phyloP scores from a whole-genome alignment of 2,113 vertebrate genomes.

The Paraplagusia blochii region DNA sequence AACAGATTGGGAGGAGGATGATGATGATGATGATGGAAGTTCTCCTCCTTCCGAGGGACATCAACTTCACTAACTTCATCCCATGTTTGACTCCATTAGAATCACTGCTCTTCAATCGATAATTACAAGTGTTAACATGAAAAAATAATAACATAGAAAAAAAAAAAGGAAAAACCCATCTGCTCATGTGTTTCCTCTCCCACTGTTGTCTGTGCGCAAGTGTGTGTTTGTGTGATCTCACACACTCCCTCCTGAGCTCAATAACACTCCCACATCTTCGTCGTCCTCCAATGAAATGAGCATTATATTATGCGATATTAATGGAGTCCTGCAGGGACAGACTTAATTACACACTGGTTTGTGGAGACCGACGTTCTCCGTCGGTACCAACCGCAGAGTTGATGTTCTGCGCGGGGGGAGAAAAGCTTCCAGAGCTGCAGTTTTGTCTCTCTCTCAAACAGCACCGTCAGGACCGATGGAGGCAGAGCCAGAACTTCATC shows the following conservation, averaged over 20 bases:
- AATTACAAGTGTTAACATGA: conserved; percentile 29
- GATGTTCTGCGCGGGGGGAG: conserved; percentile 50
- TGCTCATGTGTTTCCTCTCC: conserved; percentile 35
- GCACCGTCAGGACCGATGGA: conserved; percentile 55
- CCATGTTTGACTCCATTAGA: conserved; percentile 35
- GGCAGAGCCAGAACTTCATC: conserved; percentile 66
- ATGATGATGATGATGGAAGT: neutral
- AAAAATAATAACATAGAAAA: conserved; percentile 19
- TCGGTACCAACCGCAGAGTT: conserved; percentile 32
- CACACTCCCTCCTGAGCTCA: conserved; percentile 45
- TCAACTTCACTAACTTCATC: conserved; percentile 2
- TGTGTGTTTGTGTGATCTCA: neutral
- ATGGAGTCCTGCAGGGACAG: conserved; percentile 68
- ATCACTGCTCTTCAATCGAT: conserved; percentile 15
- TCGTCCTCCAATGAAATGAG: conserved; percentile 72
- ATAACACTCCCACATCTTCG: conserved; percentile 59
- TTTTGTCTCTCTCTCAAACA: conserved; percentile 63
- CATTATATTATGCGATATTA: conserved; percentile 74
- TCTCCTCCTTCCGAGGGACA: neutral
- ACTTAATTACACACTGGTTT: conserved; percentile 72
- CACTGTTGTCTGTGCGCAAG: no score
- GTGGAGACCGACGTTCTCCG: conserved; percentile 18
- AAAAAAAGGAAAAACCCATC: conserved; percentile 10
- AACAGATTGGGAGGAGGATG: no score
- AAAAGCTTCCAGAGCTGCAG: conserved; percentile 40